These are phyloP conservation scores for Aromia moschata DNA, from an alignment of 2,888 invertebrate species.

Conservation along the genomic window DNA sequence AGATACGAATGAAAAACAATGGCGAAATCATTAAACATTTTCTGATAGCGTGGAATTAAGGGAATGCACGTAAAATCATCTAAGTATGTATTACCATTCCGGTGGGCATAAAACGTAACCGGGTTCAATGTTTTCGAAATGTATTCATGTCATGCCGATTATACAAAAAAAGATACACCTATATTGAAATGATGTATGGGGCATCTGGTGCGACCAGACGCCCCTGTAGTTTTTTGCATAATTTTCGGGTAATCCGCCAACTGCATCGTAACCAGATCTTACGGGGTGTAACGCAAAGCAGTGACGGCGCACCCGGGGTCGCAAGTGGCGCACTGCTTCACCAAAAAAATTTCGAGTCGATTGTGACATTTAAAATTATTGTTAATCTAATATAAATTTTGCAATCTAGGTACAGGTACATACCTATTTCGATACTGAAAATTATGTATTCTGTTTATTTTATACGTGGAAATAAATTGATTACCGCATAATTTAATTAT, in stretches of 20 bases:
- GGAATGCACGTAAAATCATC: neutral
- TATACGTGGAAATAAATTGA: too few species aligned
- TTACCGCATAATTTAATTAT: too few species aligned
- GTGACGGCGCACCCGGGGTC: too few species aligned
- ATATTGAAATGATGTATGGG: neutral
- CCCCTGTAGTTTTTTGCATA: too few species aligned
- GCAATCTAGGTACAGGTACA: too few species aligned
- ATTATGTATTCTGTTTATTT: too few species aligned
- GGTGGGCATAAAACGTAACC: neutral
- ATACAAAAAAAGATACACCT: too few species aligned
- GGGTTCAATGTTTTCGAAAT: neutral
- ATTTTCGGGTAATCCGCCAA: neutral
- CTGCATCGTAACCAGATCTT: neutral
- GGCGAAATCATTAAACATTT: neutral
- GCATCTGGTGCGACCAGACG: neutral
- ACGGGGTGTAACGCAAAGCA: neutral
- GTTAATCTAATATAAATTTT: too few species aligned
- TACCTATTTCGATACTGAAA: too few species aligned
- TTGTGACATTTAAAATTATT: too few species aligned
- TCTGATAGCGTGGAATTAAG: neutral
- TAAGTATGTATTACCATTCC: neutral
- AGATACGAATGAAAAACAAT: slow-evolving; percentile 2
- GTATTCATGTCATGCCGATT: neutral
- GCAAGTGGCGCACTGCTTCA: too few species aligned
- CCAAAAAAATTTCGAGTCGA: too few species aligned